Percentiles rank a stretch among this genome's conserved stretches.
These are phyloP conservation scores for Zootoca vivipara DNA, from an alignment of 2,113 vertebrate genomes.

Conservation along the genomic window DNA sequence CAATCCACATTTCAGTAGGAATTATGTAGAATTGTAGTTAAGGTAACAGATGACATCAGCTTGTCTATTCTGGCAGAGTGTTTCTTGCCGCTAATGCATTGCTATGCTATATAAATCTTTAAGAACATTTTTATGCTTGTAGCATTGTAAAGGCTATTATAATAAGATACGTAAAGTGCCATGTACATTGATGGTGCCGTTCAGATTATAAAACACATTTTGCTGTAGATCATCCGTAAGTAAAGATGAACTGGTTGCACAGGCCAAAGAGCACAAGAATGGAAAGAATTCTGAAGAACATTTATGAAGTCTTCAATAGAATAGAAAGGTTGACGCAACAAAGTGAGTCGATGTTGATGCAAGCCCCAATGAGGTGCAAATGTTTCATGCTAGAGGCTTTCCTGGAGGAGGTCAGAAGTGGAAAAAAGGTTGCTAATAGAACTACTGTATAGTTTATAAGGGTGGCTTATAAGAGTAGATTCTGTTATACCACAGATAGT, in stretches of 20 bases:
- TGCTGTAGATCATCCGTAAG: background rate
- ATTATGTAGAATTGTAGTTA: background rate
- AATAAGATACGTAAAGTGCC: background rate
- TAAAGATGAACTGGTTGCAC: background rate
- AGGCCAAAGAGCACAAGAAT: background rate
- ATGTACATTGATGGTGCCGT: background rate
- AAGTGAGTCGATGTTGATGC: background rate
- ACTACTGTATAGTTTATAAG: background rate
- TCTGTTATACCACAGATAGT: background rate
- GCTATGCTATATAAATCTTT: slow-evolving; percentile 5
- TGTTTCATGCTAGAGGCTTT: background rate
- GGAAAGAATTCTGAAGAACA: background rate
- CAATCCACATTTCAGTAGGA: background rate
- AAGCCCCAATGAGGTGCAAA: no score
- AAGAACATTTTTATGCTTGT: background rate
- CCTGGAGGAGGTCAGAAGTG: background rate
- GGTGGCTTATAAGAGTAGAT: background rate
- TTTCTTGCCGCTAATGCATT: background rate
- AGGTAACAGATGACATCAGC: background rate
- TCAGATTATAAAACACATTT: background rate
- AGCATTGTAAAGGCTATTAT: background rate
- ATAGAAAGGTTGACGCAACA: background rate
- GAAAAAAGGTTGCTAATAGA: background rate
- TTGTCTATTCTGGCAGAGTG: background rate
- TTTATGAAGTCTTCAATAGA: background rate